Conservation (phyloP, 2,888 invertebrate species). For the Neoascia interrupta region DNA sequence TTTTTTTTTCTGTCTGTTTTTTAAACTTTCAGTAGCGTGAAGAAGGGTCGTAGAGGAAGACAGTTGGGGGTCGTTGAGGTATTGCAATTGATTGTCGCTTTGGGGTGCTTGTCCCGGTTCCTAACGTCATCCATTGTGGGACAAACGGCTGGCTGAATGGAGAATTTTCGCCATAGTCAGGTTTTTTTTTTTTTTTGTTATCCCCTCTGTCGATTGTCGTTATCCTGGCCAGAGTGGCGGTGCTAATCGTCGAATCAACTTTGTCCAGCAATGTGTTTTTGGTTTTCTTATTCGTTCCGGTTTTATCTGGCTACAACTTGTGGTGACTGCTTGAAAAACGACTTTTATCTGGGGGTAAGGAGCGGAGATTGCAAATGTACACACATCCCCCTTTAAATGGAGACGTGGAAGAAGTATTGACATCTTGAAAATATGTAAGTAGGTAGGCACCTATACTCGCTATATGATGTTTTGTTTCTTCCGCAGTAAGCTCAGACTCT, state of each 20-base stretch:
- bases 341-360: neutral
- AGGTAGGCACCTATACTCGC: neutral
- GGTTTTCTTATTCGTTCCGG: no score
- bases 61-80: constrained; percentile 25
- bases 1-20: constrained; percentile 18
- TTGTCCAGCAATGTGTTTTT: constrained; percentile 38
- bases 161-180: constrained; percentile 33
- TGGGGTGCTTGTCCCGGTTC: constrained; percentile 28
- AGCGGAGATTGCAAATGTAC: constrained; percentile 46
- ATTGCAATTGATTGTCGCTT: constrained; percentile 50
- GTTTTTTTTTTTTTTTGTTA: constrained; percentile 16
- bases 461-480: constrained; percentile 13
- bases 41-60: constrained; percentile 11
- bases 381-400: no score
- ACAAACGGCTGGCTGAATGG: neutral
- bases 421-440: neutral
- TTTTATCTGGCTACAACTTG: constrained; percentile 21
- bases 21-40: constrained; percentile 7
- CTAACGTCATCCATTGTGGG: constrained; percentile 18
- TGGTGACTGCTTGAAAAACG: constrained; percentile 10
- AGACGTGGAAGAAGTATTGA: neutral
- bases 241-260: constrained; percentile 52
- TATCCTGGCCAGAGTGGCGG: constrained; percentile 40
- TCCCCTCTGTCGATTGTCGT: constrained; percentile 36
- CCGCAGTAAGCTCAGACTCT: neutral